Percentiles rank a stretch among this genome's conserved stretches.
Conservation (phyloP, 2,113 vertebrate genomes). For the Bambusicola thoracicus region DNA sequence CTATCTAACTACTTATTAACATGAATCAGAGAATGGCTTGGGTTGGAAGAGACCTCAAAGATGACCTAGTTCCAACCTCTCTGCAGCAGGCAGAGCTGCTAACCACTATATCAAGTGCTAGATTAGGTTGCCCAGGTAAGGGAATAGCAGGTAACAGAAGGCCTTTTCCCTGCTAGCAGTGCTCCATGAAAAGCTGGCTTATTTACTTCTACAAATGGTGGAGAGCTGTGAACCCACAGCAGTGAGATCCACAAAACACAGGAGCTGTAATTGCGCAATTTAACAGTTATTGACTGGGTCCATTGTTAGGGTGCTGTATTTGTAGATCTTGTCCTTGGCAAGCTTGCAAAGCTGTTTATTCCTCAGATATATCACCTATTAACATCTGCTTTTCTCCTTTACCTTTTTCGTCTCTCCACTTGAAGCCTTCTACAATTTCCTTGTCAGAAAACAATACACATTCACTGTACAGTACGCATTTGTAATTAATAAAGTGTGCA, state of each 20-base stretch:
- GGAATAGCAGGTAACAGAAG: not conserved
- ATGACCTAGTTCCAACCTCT: too few species aligned
- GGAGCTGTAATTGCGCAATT: not conserved
- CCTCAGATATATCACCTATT: not conserved
- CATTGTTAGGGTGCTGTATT: not conserved
- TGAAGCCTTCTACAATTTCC: constrained; percentile 12
- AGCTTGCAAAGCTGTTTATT: not conserved
- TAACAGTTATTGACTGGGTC: not conserved
- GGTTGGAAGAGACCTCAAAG: too few species aligned
- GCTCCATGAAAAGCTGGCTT: not conserved
- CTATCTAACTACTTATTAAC: not conserved
- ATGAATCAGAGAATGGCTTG: not conserved
- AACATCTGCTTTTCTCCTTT: not conserved
- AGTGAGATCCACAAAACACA: not conserved
- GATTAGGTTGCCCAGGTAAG: too few species aligned
- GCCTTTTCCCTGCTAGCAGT: not conserved
- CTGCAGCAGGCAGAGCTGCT: too few species aligned
- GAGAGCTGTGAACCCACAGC: not conserved
- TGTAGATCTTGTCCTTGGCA: not conserved
- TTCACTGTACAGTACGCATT: not conserved
- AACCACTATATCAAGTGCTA: too few species aligned
- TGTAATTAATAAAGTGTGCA: constrained; percentile 1
- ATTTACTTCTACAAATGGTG: not conserved
- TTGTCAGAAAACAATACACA: not conserved
- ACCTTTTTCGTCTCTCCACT: not conserved